Conservation (phyloP, 2,113 vertebrate species). For the Antennarius striatus region DNA sequence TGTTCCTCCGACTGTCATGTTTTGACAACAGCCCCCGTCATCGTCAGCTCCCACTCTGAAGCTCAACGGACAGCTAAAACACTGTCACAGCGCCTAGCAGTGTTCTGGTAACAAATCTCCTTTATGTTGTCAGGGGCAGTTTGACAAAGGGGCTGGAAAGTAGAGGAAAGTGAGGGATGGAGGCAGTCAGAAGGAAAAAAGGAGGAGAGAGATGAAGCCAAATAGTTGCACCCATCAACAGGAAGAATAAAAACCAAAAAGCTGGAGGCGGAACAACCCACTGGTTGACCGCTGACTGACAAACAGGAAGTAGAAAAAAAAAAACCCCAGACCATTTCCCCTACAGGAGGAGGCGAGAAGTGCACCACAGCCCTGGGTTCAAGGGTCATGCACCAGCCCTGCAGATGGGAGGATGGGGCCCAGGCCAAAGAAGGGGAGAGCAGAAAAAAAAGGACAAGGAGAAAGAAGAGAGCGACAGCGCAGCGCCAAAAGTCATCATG, state of each 20-base stretch:
- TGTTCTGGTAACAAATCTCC: conserved; percentile 71
- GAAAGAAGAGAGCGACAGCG: conserved; percentile 75
- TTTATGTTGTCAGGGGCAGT: conserved; percentile 72
- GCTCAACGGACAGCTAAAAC: conserved; percentile 62
- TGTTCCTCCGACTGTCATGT: conserved; percentile 57
- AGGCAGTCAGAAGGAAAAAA: conserved; percentile 46
- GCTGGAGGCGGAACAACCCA: conserved; percentile 49
- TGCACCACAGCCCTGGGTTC: conserved; percentile 76
- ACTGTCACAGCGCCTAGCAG: conserved; percentile 73
- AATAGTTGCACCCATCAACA: conserved; percentile 76
- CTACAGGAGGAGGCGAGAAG: conserved; percentile 80
- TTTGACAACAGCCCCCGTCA: conserved; percentile 55
- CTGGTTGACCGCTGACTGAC: conserved; percentile 50
- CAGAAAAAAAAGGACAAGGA: conserved; percentile 71
- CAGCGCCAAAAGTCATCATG: conserved; percentile 86
- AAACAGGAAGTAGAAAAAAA: conserved; percentile 56
- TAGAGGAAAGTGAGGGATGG: conserved; percentile 65
- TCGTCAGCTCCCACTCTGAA: conserved; percentile 42
- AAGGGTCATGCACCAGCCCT: conserved; percentile 85
- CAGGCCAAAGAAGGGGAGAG: conserved; percentile 70
- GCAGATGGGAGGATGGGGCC: conserved; percentile 80
- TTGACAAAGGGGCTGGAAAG: conserved; percentile 76
- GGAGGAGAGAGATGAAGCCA: conserved; percentile 78
- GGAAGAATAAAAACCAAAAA: conserved; percentile 52
- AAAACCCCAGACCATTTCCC: conserved; percentile 53